Base-by-base conservation (phyloP, 2,888 invertebrate genomes). In the Willowsia nigromaculata region DNA sequence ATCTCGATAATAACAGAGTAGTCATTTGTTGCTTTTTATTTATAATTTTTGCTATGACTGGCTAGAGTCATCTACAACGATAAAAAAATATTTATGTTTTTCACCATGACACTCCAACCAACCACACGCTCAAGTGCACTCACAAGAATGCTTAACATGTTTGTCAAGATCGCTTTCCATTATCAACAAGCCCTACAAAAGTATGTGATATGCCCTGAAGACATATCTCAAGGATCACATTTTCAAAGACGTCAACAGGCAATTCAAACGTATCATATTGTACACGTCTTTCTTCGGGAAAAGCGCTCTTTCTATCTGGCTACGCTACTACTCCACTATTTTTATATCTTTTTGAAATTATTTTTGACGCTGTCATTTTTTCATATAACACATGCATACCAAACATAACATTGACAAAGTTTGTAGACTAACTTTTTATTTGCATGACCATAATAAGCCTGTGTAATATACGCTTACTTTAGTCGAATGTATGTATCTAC, bases 241-340 rank as follows among this genome's bases (percentile, higher is more conserved):
- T 85, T 78, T 76, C 47, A 76, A 85, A 85, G 85, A 85, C 85
- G 78, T 85, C 85, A 85, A 85, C 84, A 74, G 37, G 40, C 7
- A 85, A 85, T 59, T 85, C 84, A 74, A 59, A 27, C 6, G 33
- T 59, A 53, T 53, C 53, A 53, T 53, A 2, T 56, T 25, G 6
- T 25, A 11, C 27, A 13, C 15, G 56, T 18, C 22, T 27, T 50
- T 33, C 22, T 71, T 74, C n/a, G 18, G 59, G 25, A 83, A 53
- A 85, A 59, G 27, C 33, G 33, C 25, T 22, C 27, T 82, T 27
- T 59, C 59, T 59, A 13, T 25, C 27, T 59, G 27, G 50, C 68
- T 84, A 27, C 50, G n/a, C n/a, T n/a, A n/a, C n/a, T n/a, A n/a
- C n/a, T n/a, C n/a, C n/a, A n/a, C n/a, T n/a, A n/a, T 84, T 22